Evolutionary conservation across 1,140 invertebrate species (phyloP).

Genomic region (Eumeta japonica): DNA sequence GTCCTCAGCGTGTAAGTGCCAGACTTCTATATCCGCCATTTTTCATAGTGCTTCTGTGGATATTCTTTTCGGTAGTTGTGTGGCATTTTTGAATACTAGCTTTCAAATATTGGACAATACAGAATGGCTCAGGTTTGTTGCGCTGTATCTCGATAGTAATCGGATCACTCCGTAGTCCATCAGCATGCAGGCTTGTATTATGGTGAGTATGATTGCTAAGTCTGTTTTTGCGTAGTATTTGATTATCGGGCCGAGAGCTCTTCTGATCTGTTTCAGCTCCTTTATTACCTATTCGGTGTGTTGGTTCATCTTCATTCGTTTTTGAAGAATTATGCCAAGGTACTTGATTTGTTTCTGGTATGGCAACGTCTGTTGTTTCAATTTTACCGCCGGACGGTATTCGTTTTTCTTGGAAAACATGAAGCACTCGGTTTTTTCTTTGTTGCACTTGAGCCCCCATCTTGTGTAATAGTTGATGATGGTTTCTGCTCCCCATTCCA

Average conservation of each 20-base stretch:
- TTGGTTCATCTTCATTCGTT: conserved; percentile 8
- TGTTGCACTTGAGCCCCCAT: conserved; percentile 8
- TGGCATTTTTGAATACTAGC: conserved; percentile 6
- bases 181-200: conserved; percentile 8
- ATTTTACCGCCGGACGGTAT: conserved; percentile 4
- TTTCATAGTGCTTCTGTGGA: conserved; percentile 7
- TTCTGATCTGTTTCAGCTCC: conserved; percentile 8
- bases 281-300: conserved; percentile 4
- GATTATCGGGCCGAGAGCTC: conserved; percentile 7
- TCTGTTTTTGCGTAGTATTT: conserved; percentile 4
- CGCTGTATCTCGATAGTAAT: conserved; percentile 1
- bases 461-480: conserved; percentile 7
- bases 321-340: conserved; percentile 5
- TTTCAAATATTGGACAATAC: conserved; percentile 5
- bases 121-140: background rate
- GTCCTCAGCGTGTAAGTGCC: conserved; percentile 4
- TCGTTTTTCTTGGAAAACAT: conserved; percentile 7
- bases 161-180: conserved; percentile 5
- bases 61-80: conserved; percentile 3
- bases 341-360: conserved; percentile 6
- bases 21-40: conserved; percentile 4
- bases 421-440: conserved; percentile 8
- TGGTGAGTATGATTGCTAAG: conserved; percentile 1
- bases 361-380: conserved; percentile 2
- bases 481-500: conserved; percentile 5